phyloP scores from a whole-genome alignment of 1,140 invertebrate species.

The Hyphantria cunea region DNA sequence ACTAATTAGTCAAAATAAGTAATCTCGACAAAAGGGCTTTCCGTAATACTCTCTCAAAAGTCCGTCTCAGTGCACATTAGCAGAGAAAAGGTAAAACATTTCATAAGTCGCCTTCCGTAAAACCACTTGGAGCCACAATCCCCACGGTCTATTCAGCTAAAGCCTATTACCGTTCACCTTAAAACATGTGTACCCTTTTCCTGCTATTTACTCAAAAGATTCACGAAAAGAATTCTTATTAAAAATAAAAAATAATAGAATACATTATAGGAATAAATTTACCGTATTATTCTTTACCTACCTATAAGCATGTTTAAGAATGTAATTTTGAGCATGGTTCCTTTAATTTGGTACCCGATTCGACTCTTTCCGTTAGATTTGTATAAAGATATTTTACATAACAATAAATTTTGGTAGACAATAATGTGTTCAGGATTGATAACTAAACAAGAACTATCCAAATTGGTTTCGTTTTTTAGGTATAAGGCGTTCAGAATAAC shows the following conservation, averaged over 20 bases:
- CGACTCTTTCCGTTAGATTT: too few species aligned
- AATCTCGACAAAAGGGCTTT: not conserved
- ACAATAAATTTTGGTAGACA: too few species aligned
- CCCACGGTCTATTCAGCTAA: slow-evolving; percentile 37
- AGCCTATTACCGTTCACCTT: slow-evolving; percentile 26
- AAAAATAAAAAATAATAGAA: not conserved
- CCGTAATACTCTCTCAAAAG: not conserved
- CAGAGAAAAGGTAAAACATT: slow-evolving; percentile 46
- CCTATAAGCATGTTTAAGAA: too few species aligned
- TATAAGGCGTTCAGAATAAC: too few species aligned
- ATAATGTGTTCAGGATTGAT: too few species aligned
- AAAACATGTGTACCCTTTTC: slow-evolving; percentile 20
- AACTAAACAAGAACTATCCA: too few species aligned
- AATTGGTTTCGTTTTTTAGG: too few species aligned
- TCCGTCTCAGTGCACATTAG: slow-evolving; percentile 21
- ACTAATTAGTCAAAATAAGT: too few species aligned
- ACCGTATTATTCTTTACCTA: too few species aligned
- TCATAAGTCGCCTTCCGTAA: slow-evolving; percentile 55
- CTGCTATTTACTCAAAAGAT: slow-evolving; percentile 6
- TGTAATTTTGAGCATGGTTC: too few species aligned
- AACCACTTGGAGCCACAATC: slow-evolving; percentile 53
- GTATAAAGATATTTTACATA: too few species aligned
- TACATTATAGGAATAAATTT: not conserved
- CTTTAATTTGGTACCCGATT: too few species aligned
- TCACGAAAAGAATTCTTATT: slow-evolving; percentile 13